Evolutionary conservation across 2,888 invertebrate genomes (phyloP), one percentile per base, ranked within the genome.

Genomic region (Melanchra persicariae): DNA sequence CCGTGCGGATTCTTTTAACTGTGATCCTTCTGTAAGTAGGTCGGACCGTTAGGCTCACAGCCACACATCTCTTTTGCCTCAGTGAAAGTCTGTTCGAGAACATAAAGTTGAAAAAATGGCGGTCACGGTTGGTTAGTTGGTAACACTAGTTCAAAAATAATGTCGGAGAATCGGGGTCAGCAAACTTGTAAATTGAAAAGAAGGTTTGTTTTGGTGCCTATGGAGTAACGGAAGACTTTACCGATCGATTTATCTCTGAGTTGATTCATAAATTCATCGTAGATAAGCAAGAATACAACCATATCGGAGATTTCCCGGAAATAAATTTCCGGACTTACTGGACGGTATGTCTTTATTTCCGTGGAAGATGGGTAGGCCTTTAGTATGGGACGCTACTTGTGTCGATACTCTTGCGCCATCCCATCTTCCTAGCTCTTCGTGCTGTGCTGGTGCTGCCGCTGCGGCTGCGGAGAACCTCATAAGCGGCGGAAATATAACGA

Each of bases 31-130:
- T 75, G 65, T 40, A 85, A 77, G 77, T 81, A 79, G 83, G 85
- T 75, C 78, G 60, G 49, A 81, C 89, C 89, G 89, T 88, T 89
- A 88, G 68, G 79, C 78, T 74, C 82, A 79, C 73, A 69, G 82
- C 72, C 77, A 83, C 77, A 83, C 77, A 66, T 77, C 73, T 85
- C 80, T 76, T 76, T 82, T 65, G 77, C 75, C 77, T 70, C 70
- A 19, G 84, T 64, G 85, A 85, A 85, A 85, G 86, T 72, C 54
- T 68, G 75, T 55, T 62, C 69, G 63, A 66, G 47, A 68, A 68
- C 51, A 66, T 71, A 73, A 71, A 69, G n/a, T 66, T 47, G 9
- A 60, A 70, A 62, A 74, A 72, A 73, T 64, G 61, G 63, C 63
- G 68, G 70, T 47, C 66, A 64, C 45, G 37, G n/a, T n/a, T n/a